phyloP scores from a whole-genome alignment of 2,113 vertebrate species.

The Lota lota region DNA sequence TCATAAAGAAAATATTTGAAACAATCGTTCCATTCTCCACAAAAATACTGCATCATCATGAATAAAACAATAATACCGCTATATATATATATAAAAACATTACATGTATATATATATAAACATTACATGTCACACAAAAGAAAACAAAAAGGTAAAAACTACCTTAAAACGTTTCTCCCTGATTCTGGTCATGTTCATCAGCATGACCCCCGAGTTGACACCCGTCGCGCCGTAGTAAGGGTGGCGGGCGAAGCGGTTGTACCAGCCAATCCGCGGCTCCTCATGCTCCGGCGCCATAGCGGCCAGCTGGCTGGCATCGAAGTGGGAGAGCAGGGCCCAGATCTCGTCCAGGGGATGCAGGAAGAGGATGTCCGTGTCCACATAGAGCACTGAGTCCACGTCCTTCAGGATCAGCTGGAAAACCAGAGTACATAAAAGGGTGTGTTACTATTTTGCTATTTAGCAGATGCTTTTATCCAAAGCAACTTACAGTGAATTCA shows the following conservation, averaged over 20 bases:
- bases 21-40: too few relatives aligned
- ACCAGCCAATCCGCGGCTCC: conserved; percentile 95
- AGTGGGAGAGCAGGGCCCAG: conserved; percentile 85
- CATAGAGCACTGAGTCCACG: conserved; percentile 90
- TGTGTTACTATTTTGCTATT: too few relatives aligned
- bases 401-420: conserved; percentile 87
- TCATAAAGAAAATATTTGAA: too few relatives aligned
- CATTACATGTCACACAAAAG: neutral
- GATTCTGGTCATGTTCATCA: conserved; percentile 97
- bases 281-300: conserved; percentile 96
- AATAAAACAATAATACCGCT: too few relatives aligned
- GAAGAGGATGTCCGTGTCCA: conserved; percentile 95
- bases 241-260: conserved; percentile 94
- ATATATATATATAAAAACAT: too few relatives aligned
- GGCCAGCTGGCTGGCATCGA: conserved; percentile 88
- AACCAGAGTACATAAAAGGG: neutral
- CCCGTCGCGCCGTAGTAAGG: conserved; percentile 92
- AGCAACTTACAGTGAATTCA: too few relatives aligned
- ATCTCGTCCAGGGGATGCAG: conserved; percentile 91
- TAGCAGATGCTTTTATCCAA: too few relatives aligned
- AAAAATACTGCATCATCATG: too few relatives aligned
- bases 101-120: neutral
- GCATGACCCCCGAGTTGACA: conserved; percentile 96
- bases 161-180: conserved; percentile 89
- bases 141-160: neutral